Evolutionary conservation across 35 echinoderm and acorn worm species (phyloP).

Genomic region (Strongylocentrotus purpuratus): DNA sequence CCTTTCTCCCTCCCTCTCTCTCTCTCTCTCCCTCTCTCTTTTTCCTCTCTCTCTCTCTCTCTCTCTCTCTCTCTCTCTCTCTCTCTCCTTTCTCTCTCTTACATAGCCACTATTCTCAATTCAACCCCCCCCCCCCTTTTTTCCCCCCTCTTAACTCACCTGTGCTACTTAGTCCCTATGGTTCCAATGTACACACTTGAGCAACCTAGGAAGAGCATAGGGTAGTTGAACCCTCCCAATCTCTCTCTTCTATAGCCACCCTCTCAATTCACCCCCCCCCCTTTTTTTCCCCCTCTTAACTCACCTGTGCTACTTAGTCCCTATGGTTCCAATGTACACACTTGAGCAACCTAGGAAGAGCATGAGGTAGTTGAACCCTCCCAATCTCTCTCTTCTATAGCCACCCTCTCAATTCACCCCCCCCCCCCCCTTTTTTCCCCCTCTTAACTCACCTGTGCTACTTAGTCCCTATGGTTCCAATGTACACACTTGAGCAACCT

Average conservation of each 20-base stretch:
- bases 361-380: slow-evolving; percentile 82
- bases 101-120: neutral
- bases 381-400: neutral
- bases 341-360: slow-evolving; percentile 80
- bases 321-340: slow-evolving; percentile 88
- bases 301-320: slow-evolving; percentile 91
- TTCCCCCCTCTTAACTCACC: slow-evolving; percentile 44
- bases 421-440: neutral
- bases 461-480: slow-evolving; percentile 81
- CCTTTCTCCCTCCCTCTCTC: too few species aligned
- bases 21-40: too few species aligned
- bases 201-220: slow-evolving; percentile 84
- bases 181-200: slow-evolving; percentile 89
- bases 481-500: slow-evolving; percentile 83
- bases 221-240: slow-evolving; percentile 70
- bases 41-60: too few species aligned
- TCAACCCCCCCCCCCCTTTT: neutral
- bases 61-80: neutral
- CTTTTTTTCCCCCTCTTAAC: neutral
- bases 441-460: slow-evolving; percentile 75
- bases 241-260: neutral
- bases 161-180: slow-evolving; percentile 84
- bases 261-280: neutral
- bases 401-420: neutral
- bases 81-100: neutral